Percentiles rank a stretch among this genome's conserved stretches.
Conservation (phyloP, 1,140 invertebrate species). For the Coptotermes formosanus region DNA sequence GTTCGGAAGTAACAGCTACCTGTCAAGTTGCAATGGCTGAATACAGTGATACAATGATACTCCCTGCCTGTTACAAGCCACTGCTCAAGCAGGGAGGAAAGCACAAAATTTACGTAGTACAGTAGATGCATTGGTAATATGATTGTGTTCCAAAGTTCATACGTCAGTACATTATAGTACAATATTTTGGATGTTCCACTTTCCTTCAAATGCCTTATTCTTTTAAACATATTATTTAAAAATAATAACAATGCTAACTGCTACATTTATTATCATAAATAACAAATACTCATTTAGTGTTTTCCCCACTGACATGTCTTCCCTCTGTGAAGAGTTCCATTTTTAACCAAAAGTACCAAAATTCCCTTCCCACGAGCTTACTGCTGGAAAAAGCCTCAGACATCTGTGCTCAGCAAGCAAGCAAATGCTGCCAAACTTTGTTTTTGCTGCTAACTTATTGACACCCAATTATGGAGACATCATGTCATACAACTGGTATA, state of each 20-base stretch:
- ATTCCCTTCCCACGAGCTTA: background rate
- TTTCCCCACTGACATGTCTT: background rate
- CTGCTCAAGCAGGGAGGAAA: background rate
- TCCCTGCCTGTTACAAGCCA: background rate
- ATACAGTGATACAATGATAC: background rate
- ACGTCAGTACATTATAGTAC: background rate
- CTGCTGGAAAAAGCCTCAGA: slow-evolving; percentile 11
- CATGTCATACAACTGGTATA: slow-evolving; percentile 2
- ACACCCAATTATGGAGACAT: background rate
- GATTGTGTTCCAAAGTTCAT: background rate
- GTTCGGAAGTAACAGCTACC: too few species aligned
- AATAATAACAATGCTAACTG: background rate
- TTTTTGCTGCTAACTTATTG: background rate
- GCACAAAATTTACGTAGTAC: slow-evolving; percentile 15
- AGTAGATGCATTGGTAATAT: background rate
- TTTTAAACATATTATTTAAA: background rate
- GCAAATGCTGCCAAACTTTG: background rate
- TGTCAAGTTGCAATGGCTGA: background rate
- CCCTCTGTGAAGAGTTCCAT: background rate
- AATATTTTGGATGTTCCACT: background rate
- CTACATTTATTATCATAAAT: background rate
- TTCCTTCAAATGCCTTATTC: background rate
- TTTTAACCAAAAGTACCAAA: background rate
- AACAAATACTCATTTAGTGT: background rate
- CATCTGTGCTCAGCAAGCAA: background rate